phyloP scores from a whole-genome alignment of 2,113 vertebrate species.

The Nasalis larvatus region DNA sequence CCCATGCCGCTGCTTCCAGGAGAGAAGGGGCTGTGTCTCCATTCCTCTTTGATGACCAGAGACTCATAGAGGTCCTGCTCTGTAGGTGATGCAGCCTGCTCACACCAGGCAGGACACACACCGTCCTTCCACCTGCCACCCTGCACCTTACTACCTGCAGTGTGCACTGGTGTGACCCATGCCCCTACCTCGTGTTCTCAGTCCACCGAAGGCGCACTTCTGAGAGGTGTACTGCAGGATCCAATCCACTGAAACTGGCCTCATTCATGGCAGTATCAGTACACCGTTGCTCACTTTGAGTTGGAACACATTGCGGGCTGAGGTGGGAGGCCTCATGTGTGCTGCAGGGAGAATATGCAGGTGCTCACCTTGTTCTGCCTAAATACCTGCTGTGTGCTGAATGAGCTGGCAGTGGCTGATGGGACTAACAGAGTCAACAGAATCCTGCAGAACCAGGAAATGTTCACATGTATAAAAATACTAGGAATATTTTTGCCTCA shows the following conservation, averaged over 20 bases:
- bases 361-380: background rate
- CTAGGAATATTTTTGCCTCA: background rate
- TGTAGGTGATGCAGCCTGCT: background rate
- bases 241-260: rapidly evolving
- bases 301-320: rapidly evolving
- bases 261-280: rapidly evolving
- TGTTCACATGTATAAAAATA: background rate
- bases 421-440: background rate
- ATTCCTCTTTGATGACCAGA: background rate
- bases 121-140: too few relatives aligned
- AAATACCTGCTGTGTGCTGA: background rate
- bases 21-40: background rate
- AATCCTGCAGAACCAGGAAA: background rate
- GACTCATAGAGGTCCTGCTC: background rate
- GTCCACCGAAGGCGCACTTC: background rate
- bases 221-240: rapidly evolving
- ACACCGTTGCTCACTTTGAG: too few relatives aligned
- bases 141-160: background rate
- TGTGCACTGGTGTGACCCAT: too few relatives aligned
- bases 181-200: background rate
- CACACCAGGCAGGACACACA: background rate
- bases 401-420: rapidly evolving
- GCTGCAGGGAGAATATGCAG: rapidly evolving
- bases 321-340: background rate
- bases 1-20: rapidly evolving